These are phyloP conservation scores for Ophioderma brevispina DNA, from an alignment of 35 echinoderm and acorn worm species.

Conservation along the genomic window DNA sequence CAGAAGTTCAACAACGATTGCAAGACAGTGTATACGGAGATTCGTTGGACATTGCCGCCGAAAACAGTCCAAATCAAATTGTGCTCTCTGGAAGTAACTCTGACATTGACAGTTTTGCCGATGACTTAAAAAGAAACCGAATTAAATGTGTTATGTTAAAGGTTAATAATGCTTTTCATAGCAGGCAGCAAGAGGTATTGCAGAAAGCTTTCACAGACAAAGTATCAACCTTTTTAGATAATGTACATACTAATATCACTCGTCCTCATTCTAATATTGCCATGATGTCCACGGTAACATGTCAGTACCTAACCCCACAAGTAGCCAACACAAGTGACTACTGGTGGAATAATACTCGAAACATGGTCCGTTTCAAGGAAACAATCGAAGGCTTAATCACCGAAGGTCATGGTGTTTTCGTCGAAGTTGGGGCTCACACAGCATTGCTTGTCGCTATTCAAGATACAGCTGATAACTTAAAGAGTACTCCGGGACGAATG, in stretches of 20 bases:
- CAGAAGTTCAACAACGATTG: conserved; percentile 19
- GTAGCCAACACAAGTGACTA: conserved; percentile 21
- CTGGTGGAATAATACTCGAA: conserved; percentile 64
- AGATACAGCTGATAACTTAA: background rate
- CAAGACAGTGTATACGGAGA: background rate
- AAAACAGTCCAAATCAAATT: conserved; percentile 65
- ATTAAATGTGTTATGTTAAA: conserved; percentile 52
- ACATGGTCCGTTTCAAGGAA: conserved; percentile 36
- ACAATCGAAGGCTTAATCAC: conserved; percentile 26
- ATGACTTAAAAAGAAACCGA: conserved; percentile 26
- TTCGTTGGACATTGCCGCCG: conserved; percentile 43
- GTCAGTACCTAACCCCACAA: background rate
- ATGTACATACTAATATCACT: background rate
- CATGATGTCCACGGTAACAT: conserved; percentile 69
- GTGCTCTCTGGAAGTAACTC: conserved; percentile 60
- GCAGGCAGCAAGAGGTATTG: conserved; percentile 74
- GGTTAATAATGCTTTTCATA: conserved; percentile 85
- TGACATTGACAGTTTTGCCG: conserved; percentile 20
- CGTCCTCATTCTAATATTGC: conserved; percentile 15
- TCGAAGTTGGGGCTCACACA: conserved; percentile 63
- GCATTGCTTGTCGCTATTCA: conserved; percentile 42
- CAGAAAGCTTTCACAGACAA: conserved; percentile 42
- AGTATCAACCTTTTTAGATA: background rate
- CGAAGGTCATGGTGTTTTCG: conserved; percentile 40
- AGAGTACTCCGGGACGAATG: background rate